Evolutionary conservation across 37 sponge, comb jelly and placozoan genomes (phyloP), one percentile per base, ranked within the genome.

Genomic region (Mnemiopsis leidyi): DNA sequence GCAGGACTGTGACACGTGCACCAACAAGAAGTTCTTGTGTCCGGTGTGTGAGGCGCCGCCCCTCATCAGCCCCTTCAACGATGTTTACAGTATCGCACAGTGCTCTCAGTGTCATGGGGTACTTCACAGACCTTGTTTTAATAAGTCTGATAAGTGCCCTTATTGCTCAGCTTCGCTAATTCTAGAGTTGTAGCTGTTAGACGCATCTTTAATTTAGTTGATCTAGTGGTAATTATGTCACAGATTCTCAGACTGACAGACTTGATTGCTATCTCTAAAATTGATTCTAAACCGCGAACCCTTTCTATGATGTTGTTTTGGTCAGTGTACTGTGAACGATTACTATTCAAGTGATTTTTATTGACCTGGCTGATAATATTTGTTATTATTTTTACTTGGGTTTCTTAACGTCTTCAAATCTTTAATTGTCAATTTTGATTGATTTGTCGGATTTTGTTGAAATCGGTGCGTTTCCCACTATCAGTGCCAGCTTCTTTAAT

Each of bases 21-120:
- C 90, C 61, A 85, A 85, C 26, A n/a, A 38, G 61, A 85, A 85
- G 61, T 85, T 85, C n/a, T 7, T 40, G 28, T 85, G 90, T 38
- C 26, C 90, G 24, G 90, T 85, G 28, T 85, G 90, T 29, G 24
- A 23, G 24, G 39, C 40, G 90, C 90, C 90, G 0, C 90, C 90
- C 48, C 36, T 33, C 39, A 38, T 85, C n/a, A 9, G 61, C 7
- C 90, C 90, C 40, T 85, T 85, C 61, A 29, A 7, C 32, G 90
- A 85, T 1, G 32, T 21, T 0, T 85, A 32, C 90, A 85, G 35
- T 37, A 85, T 85, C n/a, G 90, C 90, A 3, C 40, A 40, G 40
- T 85, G 90, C 48, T 40, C 25, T 61, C 32, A 28, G 25, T 85
- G 90, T 85, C 90, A 85, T 25, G 90, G 90, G 7, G 61, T 85